phyloP scores from a whole-genome alignment of 53 echinoderm and acorn worm species.

The Echinarachnius parma region DNA sequence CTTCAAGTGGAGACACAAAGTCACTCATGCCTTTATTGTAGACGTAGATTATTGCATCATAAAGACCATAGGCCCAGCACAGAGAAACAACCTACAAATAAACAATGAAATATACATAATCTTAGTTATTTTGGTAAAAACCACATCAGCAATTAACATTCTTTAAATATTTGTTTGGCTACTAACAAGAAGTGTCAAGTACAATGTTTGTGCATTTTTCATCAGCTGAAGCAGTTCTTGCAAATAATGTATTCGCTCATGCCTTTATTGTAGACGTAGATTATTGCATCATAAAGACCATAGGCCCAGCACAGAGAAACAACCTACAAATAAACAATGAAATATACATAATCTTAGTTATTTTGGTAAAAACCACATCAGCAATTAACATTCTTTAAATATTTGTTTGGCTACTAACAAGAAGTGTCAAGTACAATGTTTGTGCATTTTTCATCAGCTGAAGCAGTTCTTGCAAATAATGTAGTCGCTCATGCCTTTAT shows the following conservation, averaged over 20 bases:
- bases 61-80: conserved; percentile 95
- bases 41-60: conserved; percentile 96
- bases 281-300: conserved; percentile 95
- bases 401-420: no score
- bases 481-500: conserved; percentile 94
- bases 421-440: no score
- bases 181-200: no score
- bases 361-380: no score
- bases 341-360: no score
- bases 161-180: no score
- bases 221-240: conserved; percentile 82
- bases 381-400: no score
- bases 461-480: conserved; percentile 85
- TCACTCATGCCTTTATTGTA: conserved; percentile 98
- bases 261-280: conserved; percentile 96
- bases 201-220: no score
- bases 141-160: no score
- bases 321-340: no score
- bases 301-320: conserved; percentile 96
- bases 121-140: no score
- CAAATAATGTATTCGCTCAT: conserved; percentile 90
- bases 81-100: conserved; percentile 87
- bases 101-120: no score
- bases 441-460: conserved; percentile 74
- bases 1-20: conserved; percentile 85